These are phyloP conservation scores for human (Homo sapiens) DNA, from an alignment of 2,113 vertebrate species.

Conservation along the genomic window GRCh38 chr16:79569501-79570000, in stretches of 20 bases:
- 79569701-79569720: fast-evolving
- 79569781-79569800: not conserved
- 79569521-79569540: not conserved
- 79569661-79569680: not conserved
- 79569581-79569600: no score
- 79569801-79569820: not conserved
- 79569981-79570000: not conserved
- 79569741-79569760: not conserved
- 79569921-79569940: not conserved
- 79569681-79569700: not conserved
- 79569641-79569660: not conserved
- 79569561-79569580: not conserved
- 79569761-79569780: not conserved
- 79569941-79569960: not conserved
- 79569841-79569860: not conserved
- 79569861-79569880: not conserved
- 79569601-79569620: no score
- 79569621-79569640: fast-evolving
- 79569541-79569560: not conserved
- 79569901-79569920: not conserved
- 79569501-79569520: not conserved
- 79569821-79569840: not conserved
- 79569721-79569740: not conserved
- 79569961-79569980: not conserved
- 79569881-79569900: not conserved